A percentile compares a stretch with the other conserved stretches of the same genome.
Evolutionary conservation across 2,797 vertebrate species (phyloP).

Genomic region (Otus scops): DNA sequence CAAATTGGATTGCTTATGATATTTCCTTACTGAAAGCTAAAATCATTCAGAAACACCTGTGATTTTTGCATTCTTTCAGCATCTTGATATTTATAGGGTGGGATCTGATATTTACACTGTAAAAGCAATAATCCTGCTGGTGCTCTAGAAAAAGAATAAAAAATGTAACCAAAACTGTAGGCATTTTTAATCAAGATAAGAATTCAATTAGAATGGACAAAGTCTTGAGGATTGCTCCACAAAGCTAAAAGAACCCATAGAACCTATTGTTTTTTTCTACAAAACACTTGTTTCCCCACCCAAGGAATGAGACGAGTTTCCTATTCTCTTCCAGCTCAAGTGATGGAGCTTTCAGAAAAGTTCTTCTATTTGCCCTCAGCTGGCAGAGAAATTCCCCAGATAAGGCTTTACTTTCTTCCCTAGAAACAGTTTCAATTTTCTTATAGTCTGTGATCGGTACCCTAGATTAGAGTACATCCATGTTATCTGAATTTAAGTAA

Average conservation of each 20-base stretch:
- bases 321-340: background rate
- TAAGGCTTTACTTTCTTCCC: background rate
- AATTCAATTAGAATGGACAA: background rate
- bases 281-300: background rate
- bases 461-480: background rate
- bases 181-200: background rate
- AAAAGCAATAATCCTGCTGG: background rate
- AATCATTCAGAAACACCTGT: background rate
- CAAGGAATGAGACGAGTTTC: background rate
- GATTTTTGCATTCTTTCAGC: slow-evolving; percentile 1
- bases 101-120: background rate
- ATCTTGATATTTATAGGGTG: background rate
- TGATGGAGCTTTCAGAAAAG: background rate
- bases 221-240: background rate
- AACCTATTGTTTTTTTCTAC: background rate
- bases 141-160: background rate
- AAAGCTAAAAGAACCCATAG: background rate
- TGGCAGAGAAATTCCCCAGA: background rate
- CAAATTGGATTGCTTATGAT: background rate
- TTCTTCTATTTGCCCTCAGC: background rate
- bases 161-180: background rate
- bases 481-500: background rate
- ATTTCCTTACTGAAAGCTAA: background rate
- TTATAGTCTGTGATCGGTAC: fast-evolving
- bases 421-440: background rate